Evolutionary conservation across 2,888 invertebrate species (phyloP), one percentile per base, ranked within the genome.

Genomic region (Meiosimyza decipiens): DNA sequence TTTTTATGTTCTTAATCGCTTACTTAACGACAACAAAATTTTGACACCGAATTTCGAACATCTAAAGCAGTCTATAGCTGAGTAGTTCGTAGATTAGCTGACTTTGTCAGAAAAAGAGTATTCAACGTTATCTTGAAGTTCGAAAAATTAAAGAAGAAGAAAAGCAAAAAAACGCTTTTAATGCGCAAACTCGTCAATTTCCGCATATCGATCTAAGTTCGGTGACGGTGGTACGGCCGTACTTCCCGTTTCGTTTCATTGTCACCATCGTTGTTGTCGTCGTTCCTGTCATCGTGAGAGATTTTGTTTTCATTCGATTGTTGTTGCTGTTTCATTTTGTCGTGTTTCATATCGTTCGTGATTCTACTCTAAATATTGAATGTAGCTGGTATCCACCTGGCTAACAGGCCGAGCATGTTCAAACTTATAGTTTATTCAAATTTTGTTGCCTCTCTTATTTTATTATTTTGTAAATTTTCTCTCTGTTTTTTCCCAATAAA

Each of bases 121-220:
- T 57, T n/a, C 12, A 15, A 50, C 47, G 49, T n/a, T n/a, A 49
- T 63, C 18, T 6, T 12, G 5, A 50, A 63, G 22, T 22, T 40
- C 47, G 54, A 62, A 62, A n/a, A 12, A 2, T n/a, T 13, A 47
- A 62, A 40, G 13, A 33, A 40, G 60, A 33, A 28, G 15, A 49
- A 16, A 63, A 70, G 54, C n/a, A 51, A 16, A 73, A 75, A 76
- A 76, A 76, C 74, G 76, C 74, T 78, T 78, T 77, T 71, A 78
- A 66, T 76, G 80, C 80, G 80, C 80, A 79, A 71, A 77, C 80
- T 79, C 80, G 75, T 79, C 77, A 75, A 79, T 77, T 78, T 80
- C 79, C 78, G 79, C 78, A 78, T 80, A 80, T 80, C 80, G 80
- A 80, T 80, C 75, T 75, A 50, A 76, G 68, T 73, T 75, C 74